Conservation (phyloP, 2,888 invertebrate species). For the Elaeidobius kamerunicus region DNA sequence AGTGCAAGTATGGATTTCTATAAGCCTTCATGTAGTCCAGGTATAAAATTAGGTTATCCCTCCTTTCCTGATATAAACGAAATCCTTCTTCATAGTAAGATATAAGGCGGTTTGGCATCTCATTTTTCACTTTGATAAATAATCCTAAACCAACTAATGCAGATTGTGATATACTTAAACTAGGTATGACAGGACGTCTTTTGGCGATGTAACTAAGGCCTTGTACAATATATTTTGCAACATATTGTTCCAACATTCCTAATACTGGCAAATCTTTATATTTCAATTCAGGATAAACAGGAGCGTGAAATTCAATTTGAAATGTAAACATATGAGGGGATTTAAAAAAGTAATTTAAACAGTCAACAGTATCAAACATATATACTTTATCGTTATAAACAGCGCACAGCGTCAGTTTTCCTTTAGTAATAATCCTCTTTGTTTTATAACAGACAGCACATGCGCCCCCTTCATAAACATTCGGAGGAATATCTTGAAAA, state of each 20-base stretch:
- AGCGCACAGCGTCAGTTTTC: conserved; percentile 51
- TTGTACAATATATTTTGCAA: conserved; percentile 54
- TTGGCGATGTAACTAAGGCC: conserved; percentile 55
- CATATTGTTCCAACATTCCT: conserved; percentile 61
- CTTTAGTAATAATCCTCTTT: conserved; percentile 52
- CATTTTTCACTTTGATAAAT: conserved; percentile 56
- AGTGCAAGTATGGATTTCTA: conserved; percentile 57
- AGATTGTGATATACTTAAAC: conserved; percentile 52
- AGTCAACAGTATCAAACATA: conserved; percentile 55
- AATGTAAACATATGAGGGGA: conserved; percentile 52
- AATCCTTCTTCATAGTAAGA: conserved; percentile 49
- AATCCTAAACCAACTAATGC: conserved; percentile 57
- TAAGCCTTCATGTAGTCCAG: conserved; percentile 51
- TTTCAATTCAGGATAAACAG: conserved; percentile 49
- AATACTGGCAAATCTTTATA: conserved; percentile 55
- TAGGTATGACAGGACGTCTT: conserved; percentile 60
- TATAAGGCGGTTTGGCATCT: conserved; percentile 42
- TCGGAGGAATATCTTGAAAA: conserved; percentile 32
- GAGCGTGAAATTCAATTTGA: conserved; percentile 47
- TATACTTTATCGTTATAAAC: conserved; percentile 54
- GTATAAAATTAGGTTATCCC: conserved; percentile 40
- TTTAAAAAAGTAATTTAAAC: conserved; percentile 54
- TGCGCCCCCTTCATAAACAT: conserved; percentile 54
- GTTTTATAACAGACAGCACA: conserved; percentile 62
- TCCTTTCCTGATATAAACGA: conserved; percentile 46